Base-by-base conservation (phyloP, 1,140 invertebrate species). In the Pinna nobilis region DNA sequence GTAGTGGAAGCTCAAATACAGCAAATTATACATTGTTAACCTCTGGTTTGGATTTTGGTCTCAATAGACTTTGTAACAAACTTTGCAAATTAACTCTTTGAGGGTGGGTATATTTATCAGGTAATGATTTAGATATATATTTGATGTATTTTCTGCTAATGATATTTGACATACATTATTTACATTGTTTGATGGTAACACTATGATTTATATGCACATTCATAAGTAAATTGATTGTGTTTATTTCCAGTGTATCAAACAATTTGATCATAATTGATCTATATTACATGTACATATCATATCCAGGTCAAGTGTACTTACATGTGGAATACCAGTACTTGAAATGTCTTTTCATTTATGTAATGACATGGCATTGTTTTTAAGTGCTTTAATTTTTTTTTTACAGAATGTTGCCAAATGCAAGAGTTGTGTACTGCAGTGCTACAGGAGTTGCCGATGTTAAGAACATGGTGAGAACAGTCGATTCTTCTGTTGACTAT, bases 381-480 rank as follows among this genome's bases (percentile, higher is more conserved):
- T 53, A 13, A 47, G 41, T 32, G n/a, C n/a, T n/a, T 28, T 44
- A 30, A 9, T 60, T 25, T 50, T 70, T 9, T 63, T 66, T 74
- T 70, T 75, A 4, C 53, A 87, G 85, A 49, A 41, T 86, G 47
- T 67, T 87, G 15, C 85, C 85, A 2, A 84, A 85, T 53, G 85
- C 85, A 11, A 70, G 85, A 65, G 85, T 86, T 47, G 67, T 87
- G 11, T 87, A 87, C 69, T 87, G 86, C 70, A 86, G 84, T 79
- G 86, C 86, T 18, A 87, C 86, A 11, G 86, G 86, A 18, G 84
- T 87, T 15, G 81, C 81, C 23, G 86, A 86, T 80, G 84, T 87
- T n/a, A 87, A 87, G 67, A 87, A 87, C 64, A 86, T 87, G 86
- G 85, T 84, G 72, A 68, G 75, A 18, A 33, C 32, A 35, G n/a